Conservation (phyloP, 2,888 invertebrate species). For the Cryptocephalus primarius region DNA sequence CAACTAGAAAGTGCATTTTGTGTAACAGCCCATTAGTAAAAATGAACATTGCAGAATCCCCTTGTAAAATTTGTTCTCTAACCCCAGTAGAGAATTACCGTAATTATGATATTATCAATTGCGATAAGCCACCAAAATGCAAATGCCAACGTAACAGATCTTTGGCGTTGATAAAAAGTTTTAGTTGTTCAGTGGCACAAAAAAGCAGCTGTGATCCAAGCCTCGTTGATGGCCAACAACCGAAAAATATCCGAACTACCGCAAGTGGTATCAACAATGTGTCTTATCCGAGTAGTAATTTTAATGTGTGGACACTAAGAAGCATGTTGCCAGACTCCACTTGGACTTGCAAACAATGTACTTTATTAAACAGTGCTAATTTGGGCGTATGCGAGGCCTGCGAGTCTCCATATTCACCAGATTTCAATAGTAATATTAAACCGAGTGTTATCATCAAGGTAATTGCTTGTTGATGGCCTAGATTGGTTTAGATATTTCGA, state of each 20-base stretch:
- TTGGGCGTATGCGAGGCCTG: constrained; percentile 65
- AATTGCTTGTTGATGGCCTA: constrained; percentile 5
- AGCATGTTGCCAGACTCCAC: constrained; percentile 28
- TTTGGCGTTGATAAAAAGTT: constrained; percentile 33
- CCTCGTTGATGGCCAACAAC: constrained; percentile 23
- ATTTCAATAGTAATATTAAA: constrained; percentile 34
- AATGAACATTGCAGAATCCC: constrained; percentile 32
- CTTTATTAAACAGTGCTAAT: constrained; percentile 58
- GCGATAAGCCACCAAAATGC: constrained; percentile 25
- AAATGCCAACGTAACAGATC: constrained; percentile 28
- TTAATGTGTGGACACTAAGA: constrained; percentile 28
- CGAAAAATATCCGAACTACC: constrained; percentile 32
- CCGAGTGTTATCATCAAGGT: constrained; percentile 40
- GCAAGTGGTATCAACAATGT: constrained; percentile 34
- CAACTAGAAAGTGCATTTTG: constrained; percentile 23
- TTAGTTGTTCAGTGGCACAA: constrained; percentile 32
- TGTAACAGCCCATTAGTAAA: constrained; percentile 26
- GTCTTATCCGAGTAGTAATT: constrained; percentile 21
- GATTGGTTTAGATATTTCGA: constrained; percentile 12
- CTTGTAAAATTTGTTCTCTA: constrained; percentile 33
- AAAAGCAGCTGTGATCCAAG: constrained; percentile 25
- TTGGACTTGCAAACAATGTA: constrained; percentile 68
- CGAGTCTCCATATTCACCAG: constrained; percentile 47
- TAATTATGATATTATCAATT: constrained; percentile 29
- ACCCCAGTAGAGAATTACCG: constrained; percentile 30